Percentiles rank a stretch among this genome's conserved stretches.
Evolutionary conservation across 1,140 invertebrate species (phyloP).

Genomic region (Bombus polaris): DNA sequence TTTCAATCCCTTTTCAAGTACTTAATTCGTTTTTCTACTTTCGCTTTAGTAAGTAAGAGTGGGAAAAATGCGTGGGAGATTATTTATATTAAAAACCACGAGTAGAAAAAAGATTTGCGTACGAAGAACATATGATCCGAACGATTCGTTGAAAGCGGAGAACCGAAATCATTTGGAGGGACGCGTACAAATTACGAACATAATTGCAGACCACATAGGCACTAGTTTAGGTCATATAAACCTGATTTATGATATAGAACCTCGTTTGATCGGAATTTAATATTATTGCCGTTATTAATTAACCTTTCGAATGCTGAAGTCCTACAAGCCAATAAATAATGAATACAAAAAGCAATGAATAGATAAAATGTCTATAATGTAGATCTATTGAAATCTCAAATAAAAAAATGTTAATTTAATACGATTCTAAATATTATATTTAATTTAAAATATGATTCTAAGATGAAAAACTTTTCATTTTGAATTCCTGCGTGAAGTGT

Average conservation of each 20-base stretch:
- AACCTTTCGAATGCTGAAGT: not conserved
- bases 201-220: not conserved
- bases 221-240: not conserved
- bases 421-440: too few relatives aligned
- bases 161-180: not conserved
- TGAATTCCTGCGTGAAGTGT: too few relatives aligned
- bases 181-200: not conserved
- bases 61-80: not conserved
- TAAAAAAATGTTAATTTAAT: too few relatives aligned
- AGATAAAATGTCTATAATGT: too few relatives aligned
- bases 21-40: not conserved
- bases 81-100: not conserved
- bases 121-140: too few relatives aligned
- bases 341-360: not conserved
- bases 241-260: not conserved
- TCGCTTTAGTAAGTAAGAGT: too few relatives aligned
- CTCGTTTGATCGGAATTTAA: not conserved
- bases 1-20: not conserved
- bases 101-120: too few relatives aligned
- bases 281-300: not conserved
- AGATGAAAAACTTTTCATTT: too few relatives aligned
- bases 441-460: too few relatives aligned
- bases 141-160: not conserved
- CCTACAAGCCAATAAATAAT: not conserved
- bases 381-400: too few relatives aligned